Evolutionary conservation across 2,888 invertebrate genomes (phyloP).

Genomic region (Drosophila recens): DNA sequence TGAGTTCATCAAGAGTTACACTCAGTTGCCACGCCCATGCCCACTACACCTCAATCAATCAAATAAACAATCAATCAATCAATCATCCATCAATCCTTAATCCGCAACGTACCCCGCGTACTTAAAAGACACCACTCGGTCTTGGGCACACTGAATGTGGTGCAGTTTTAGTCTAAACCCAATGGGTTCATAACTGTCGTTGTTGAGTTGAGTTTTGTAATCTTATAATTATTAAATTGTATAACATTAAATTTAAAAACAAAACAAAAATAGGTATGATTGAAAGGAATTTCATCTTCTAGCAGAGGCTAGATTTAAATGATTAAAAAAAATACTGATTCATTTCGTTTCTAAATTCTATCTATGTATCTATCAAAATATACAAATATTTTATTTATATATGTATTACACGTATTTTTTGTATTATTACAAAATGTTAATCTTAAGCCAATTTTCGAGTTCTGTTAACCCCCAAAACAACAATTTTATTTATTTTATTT

Average conservation of each 20-base stretch:
- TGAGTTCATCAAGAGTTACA: constrained; percentile 22
- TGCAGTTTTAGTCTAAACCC: constrained; percentile 83
- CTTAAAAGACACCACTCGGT: constrained; percentile 64
- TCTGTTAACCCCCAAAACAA: constrained; percentile 65
- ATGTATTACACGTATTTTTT: constrained; percentile 73
- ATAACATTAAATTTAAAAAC: neutral
- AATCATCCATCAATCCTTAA: constrained; percentile 23
- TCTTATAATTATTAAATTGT: constrained; percentile 30
- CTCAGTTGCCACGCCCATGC: constrained; percentile 39
- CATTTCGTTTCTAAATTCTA: constrained; percentile 54
- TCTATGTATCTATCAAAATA: constrained; percentile 40
- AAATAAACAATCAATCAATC: constrained; percentile 6
- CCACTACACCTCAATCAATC: constrained; percentile 8
- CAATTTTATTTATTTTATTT: constrained; percentile 72
- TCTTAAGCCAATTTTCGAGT: constrained; percentile 64
- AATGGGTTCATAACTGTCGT: constrained; percentile 85
- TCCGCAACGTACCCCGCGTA: constrained; percentile 50
- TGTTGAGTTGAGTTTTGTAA: constrained; percentile 71
- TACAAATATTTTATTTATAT: constrained; percentile 54
- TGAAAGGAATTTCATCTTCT: constrained; percentile 12
- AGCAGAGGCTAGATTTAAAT: constrained; percentile 8
- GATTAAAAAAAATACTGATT: neutral
- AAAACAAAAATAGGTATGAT: constrained; percentile 11
- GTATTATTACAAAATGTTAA: constrained; percentile 76
- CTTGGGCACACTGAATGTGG: constrained; percentile 42